Base-by-base conservation (phyloP, 1,140 invertebrate species). In the Drosophila pandora region DNA sequence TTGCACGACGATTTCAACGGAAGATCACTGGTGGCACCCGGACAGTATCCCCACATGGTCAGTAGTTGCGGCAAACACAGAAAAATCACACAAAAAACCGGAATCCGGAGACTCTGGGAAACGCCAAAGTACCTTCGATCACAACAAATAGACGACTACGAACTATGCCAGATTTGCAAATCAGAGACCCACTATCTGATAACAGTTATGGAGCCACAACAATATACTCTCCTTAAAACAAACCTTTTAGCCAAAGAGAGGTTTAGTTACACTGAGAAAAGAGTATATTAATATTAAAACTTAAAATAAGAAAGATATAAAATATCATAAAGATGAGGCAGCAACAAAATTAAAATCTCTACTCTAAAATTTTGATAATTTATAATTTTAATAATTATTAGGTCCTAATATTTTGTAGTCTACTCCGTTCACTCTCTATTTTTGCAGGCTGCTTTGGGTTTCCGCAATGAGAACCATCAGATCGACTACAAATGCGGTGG, bases 401-500 rank as follows among this genome's bases (percentile, higher is more conserved):
- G 9, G 32, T 2, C 8, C 0, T 12, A 37, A 37, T 12, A 4
- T 22, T 12, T 45, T 8, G 3, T n/a, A 45, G 41, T 45, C n/a
- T 9, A 45, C 8, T 45, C 17, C 17, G 9, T 43, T 57, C 10
- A 34, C 34, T 69, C 43, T 54, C 22, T 34, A 22, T 30, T 23
- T 28, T 39, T 39, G 4, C 47, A 83, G 80, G 80, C 80, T 10
- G 80, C 80, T 25, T 30, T 83, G 10, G 80, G 80, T 32, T 83
- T 75, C 52, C 75, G 56, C 7, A 76, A 67, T 43, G 47, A 48
- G 49, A 56, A 69, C 45, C 47, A 39, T 12, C 49, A 70, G 25
- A 76, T 82, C 25, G 76, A 79, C 12, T 92, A 82, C 60, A 77
- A 82, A 48, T 92, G 91, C 58, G 90, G 78, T 12, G 91, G 90